Percentiles rank a stretch among this genome's conserved stretches.
These are phyloP conservation scores for Nautilus pompilius DNA, from an alignment of 1,140 invertebrate species.

Conservation along the genomic window DNA sequence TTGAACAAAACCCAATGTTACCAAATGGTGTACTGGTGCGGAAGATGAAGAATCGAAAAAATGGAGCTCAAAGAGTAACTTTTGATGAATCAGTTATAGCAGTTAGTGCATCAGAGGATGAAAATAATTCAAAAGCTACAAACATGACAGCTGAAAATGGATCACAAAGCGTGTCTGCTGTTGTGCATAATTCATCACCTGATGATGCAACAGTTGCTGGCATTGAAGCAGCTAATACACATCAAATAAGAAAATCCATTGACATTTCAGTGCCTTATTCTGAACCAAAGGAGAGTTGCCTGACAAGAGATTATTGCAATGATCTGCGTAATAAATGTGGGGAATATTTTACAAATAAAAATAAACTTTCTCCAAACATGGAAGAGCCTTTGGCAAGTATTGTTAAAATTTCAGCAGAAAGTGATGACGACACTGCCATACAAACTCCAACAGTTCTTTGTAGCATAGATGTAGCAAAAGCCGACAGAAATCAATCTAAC, in stretches of 20 bases:
- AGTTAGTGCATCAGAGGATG: constrained; percentile 18
- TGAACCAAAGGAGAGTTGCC: constrained; percentile 2
- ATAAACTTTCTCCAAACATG: constrained; percentile 9
- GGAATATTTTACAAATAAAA: constrained; percentile 16
- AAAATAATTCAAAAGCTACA: constrained; percentile 8
- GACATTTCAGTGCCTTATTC: no score
- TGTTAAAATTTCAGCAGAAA: constrained; percentile 14
- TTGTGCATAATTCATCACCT: constrained; percentile 12
- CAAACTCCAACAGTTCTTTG: constrained; percentile 22
- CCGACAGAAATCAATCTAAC: constrained; percentile 13
- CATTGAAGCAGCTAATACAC: constrained; percentile 7
- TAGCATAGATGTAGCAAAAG: constrained; percentile 21
- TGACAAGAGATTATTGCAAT: constrained; percentile 20
- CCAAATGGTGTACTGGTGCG: constrained; percentile 1
- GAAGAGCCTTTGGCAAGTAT: constrained; percentile 3
- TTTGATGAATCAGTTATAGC: constrained; percentile 31
- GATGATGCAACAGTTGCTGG: neutral
- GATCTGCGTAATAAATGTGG: constrained; percentile 22
- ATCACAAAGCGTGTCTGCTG: constrained; percentile 18
- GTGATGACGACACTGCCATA: constrained; percentile 25
- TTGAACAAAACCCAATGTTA: constrained; percentile 12
- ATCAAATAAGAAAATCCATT: constrained; percentile 12
- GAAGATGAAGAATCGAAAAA: constrained; percentile 14
- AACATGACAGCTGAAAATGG: constrained; percentile 3
- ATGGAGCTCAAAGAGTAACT: constrained; percentile 30